These are phyloP conservation scores for Lampropteryx suffumata DNA, from an alignment of 2,888 invertebrate genomes.

Conservation along the genomic window DNA sequence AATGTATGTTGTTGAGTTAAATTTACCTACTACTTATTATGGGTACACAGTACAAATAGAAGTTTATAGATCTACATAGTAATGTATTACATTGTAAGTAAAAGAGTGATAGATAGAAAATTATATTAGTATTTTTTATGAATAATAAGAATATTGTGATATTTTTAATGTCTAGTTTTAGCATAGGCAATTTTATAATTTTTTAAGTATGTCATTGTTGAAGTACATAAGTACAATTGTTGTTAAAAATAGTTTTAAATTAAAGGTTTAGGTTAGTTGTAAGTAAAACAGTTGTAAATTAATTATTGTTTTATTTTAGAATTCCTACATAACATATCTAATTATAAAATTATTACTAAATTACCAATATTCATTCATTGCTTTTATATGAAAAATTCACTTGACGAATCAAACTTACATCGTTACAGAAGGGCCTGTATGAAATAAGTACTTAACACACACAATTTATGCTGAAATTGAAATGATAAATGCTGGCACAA, in stretches of 20 bases:
- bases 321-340: conserved; percentile 14
- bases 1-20: too few relatives aligned
- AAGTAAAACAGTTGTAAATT: conserved; percentile 5
- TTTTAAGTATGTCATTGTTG: conserved; percentile 6
- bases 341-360: conserved; percentile 32
- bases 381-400: not conserved
- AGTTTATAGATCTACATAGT: not conserved
- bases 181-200: conserved; percentile 15
- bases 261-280: not conserved
- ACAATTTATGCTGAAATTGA: not conserved
- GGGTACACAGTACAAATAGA: too few relatives aligned
- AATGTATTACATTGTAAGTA: too few relatives aligned
- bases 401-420: too few relatives aligned
- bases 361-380: conserved; percentile 24
- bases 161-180: conserved; percentile 19
- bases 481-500: conserved; percentile 13
- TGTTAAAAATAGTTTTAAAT: not conserved
- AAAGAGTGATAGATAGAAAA: not conserved
- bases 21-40: too few relatives aligned
- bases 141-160: conserved; percentile 32
- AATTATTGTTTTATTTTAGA: conserved; percentile 24
- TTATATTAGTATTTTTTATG: conserved; percentile 31
- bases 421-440: too few relatives aligned
- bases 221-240: not conserved
- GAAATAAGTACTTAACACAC: not conserved